A percentile compares a stretch with the other conserved stretches of the same genome.
Evolutionary conservation across 2,113 vertebrate species (phyloP).

Genomic region (Cinclus cinclus): DNA sequence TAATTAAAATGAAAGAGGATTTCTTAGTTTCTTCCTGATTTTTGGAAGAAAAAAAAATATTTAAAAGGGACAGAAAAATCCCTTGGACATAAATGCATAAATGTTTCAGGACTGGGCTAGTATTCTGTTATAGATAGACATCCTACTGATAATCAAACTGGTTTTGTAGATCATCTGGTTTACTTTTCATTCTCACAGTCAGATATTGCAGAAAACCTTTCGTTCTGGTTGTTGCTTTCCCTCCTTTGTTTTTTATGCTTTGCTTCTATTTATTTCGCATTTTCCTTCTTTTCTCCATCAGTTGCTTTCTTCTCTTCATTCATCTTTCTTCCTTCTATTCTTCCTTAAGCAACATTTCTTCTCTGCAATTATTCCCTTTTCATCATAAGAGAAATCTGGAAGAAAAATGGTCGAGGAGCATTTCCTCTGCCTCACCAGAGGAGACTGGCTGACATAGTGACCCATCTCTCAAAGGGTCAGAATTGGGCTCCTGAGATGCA

Average conservation of each 20-base stretch:
- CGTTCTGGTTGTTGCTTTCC: not conserved
- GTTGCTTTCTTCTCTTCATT: not conserved
- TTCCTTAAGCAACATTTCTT: not conserved
- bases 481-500: not conserved
- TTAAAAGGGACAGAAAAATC: not conserved
- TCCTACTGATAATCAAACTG: not conserved
- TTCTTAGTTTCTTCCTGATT: not conserved
- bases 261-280: not conserved
- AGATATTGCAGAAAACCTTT: not conserved
- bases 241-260: not conserved
- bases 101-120: not conserved
- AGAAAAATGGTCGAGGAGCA: not conserved
- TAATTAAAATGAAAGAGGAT: not conserved
- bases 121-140: not conserved
- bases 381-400: not conserved
- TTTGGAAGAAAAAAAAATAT: not conserved
- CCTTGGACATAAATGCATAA: not conserved
- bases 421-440: not conserved
- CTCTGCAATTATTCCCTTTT: not conserved
- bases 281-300: not conserved
- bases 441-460: not conserved
- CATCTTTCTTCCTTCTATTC: slow-evolving; percentile 7
- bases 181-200: not conserved
- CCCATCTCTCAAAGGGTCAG: not conserved
- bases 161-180: not conserved